These are phyloP conservation scores for Cyclina sinensis DNA, from an alignment of 1,140 invertebrate genomes.

Conservation along the genomic window DNA sequence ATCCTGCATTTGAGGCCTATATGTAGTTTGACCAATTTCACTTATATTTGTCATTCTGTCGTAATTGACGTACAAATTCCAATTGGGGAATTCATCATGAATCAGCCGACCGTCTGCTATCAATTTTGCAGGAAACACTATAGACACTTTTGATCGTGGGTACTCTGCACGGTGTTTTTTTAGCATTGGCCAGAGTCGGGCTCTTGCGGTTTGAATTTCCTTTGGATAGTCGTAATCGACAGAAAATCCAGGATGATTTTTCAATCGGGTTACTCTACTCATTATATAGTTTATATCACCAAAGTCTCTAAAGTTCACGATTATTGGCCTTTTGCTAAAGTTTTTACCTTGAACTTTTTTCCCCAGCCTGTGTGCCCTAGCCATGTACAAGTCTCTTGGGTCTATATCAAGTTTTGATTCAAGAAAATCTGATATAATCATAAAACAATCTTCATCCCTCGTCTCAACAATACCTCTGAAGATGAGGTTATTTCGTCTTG, in stretches of 20 bases:
- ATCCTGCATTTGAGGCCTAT: no score
- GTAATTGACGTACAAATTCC: no score
- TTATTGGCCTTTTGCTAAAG: constrained; percentile 37
- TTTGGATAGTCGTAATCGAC: no score
- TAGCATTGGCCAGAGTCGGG: constrained; percentile 19
- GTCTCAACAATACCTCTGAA: constrained; percentile 1
- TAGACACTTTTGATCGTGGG: constrained; percentile 21
- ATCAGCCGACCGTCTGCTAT: constrained; percentile 28
- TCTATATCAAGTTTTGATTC: neutral
- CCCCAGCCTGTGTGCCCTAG: neutral
- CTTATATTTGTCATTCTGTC: constrained; percentile 11
- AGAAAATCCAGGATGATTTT: no score
- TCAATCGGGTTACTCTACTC: neutral
- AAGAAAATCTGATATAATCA: neutral
- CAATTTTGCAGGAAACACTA: constrained; percentile 21
- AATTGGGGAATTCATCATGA: no score
- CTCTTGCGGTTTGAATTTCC: constrained; percentile 7
- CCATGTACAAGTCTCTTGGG: constrained; percentile 8
- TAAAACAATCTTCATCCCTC: neutral
- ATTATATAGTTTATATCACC: constrained; percentile 29
- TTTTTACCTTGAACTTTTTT: neutral
- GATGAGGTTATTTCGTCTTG: constrained; percentile 10
- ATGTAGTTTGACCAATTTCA: no score
- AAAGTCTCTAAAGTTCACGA: constrained; percentile 36
- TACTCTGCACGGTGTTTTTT: constrained; percentile 22